Base-by-base conservation (phyloP, 2,113 vertebrate species). In the Upupa epops region DNA sequence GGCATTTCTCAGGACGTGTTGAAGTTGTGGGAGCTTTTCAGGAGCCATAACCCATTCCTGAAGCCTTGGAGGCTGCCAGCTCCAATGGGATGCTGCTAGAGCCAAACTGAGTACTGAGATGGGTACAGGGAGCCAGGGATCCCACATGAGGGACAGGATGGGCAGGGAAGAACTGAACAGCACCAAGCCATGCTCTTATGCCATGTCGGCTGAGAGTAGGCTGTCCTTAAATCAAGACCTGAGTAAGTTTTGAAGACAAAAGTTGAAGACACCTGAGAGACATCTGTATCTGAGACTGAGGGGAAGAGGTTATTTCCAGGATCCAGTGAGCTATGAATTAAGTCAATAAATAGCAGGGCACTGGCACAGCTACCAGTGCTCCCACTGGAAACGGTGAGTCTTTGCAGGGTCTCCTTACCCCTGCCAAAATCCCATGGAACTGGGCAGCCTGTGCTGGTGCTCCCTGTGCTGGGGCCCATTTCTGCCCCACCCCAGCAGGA, bases 401-500 rank as follows among this genome's bases (percentile, higher is more conserved):
- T 82, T 66, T 6, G 0, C 58, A 61, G 31, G 18, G 16, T 68
- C 28, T 2, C 51, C 59, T 87, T 12, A 2, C 3, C 21, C 34
- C 64, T 54, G 51, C 31, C 1, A 2, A 72, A 48, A 51, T 17
- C 74, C 37, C 11, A 0, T 36, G 22, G 18, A 12, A 14, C 13
- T 32, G 3, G 0, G 25, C 56, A 71, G 48, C 52, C 36, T 54
- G 15, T 2, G 16, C 16, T 4, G 3, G 22, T 21, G 46, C 10
- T 6, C 8, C 1, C 17, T 29, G 32, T 13, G 52, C n/a, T 3
- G 1, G 68, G 72, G 10, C 13, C 15, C 46, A 6, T 12, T 2
- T 1, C 1, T 13, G 22, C 28, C 54, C 2, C 0, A 0, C n/a
- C 29, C n/a, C 4, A 1, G 32, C 4, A 4, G 58, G 54, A 5